Evolutionary conservation across 53 echinoderm and acorn worm genomes (phyloP).

Genomic region (Holothuria scabra): DNA sequence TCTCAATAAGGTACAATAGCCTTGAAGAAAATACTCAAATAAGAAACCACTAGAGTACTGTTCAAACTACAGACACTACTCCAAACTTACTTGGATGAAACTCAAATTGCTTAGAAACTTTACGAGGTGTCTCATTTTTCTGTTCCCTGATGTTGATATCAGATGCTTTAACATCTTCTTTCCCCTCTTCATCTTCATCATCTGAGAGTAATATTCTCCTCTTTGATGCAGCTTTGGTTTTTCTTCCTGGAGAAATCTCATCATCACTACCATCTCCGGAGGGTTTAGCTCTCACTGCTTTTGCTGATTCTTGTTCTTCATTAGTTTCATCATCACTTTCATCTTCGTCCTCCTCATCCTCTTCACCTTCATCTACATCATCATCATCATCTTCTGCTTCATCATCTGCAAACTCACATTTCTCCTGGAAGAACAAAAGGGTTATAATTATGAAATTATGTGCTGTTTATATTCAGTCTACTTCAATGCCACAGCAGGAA

Average conservation of each 20-base stretch:
- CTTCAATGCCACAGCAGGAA: too few species aligned
- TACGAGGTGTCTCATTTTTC: neutral
- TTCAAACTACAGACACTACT: too few species aligned
- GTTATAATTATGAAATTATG: too few species aligned
- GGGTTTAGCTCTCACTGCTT: neutral
- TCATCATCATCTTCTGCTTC: slow-evolving; percentile 67
- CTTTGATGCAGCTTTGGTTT: slow-evolving; percentile 56
- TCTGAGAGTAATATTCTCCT: slow-evolving; percentile 72
- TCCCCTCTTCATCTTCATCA: slow-evolving; percentile 70
- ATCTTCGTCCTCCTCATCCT: slow-evolving; percentile 51
- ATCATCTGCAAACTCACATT: slow-evolving; percentile 64
- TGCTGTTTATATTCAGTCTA: too few species aligned
- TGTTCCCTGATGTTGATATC: neutral
- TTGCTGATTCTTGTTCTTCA: slow-evolving; percentile 15
- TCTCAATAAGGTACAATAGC: too few species aligned
- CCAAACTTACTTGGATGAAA: slow-evolving; percentile 7
- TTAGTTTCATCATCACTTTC: neutral
- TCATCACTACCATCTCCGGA: slow-evolving; percentile 58
- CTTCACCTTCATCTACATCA: slow-evolving; percentile 61
- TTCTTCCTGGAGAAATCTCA: slow-evolving; percentile 64
- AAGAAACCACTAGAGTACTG: too few species aligned
- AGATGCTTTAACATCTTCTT: neutral
- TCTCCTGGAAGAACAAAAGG: slow-evolving; percentile 9
- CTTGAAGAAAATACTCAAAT: too few species aligned
- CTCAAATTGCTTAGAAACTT: neutral